Percentiles rank a stretch among this genome's conserved stretches.
phyloP scores from a whole-genome alignment of 2,113 vertebrate species.

The Ammospiza nelsoni region DNA sequence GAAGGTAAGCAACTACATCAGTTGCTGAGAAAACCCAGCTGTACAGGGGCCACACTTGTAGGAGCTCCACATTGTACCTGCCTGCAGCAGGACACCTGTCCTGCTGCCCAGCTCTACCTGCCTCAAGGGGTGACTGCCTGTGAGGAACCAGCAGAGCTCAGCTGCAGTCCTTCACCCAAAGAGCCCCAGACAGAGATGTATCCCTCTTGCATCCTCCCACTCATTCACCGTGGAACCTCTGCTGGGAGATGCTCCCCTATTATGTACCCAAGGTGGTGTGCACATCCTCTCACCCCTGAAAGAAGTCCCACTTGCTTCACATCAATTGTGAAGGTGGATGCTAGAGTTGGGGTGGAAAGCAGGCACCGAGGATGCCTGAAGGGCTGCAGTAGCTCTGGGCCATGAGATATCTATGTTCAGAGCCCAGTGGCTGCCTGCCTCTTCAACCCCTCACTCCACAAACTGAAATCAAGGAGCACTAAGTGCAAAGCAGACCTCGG shows the following conservation, averaged over 20 bases:
- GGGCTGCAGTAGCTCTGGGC: background rate
- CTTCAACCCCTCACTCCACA: background rate
- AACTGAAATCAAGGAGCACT: background rate
- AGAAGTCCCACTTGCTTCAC: background rate
- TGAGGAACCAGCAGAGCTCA: background rate
- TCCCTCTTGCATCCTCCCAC: background rate
- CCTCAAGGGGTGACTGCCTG: background rate
- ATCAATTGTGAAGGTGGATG: background rate
- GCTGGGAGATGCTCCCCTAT: background rate
- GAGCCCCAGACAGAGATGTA: background rate
- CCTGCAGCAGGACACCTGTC: background rate
- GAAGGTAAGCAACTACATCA: background rate
- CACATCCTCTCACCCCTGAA: background rate
- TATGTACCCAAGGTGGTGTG: background rate
- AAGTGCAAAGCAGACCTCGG: background rate
- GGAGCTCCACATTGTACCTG: rapidly evolving
- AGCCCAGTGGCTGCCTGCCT: background rate
- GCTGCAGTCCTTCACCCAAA: background rate
- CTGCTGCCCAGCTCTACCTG: background rate
- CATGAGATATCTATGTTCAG: background rate
- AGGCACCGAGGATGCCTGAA: background rate
- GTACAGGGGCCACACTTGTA: background rate
- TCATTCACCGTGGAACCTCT: background rate
- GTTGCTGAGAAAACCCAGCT: background rate
- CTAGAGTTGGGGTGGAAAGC: background rate